phyloP scores from a whole-genome alignment of 2,888 invertebrate genomes.

The Agrilus cyanescens region DNA sequence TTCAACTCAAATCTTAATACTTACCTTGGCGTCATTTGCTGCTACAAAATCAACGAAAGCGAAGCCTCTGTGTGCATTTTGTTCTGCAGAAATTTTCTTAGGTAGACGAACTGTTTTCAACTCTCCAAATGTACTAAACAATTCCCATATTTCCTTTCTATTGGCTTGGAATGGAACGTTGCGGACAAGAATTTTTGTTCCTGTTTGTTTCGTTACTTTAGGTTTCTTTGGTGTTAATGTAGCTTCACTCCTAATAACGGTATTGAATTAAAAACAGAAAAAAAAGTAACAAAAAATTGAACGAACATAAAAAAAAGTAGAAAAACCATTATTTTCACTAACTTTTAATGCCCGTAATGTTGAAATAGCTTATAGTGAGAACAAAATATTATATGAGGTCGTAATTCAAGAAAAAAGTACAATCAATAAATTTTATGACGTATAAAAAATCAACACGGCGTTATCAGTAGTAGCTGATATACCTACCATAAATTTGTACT shows the following conservation, averaged over 20 bases:
- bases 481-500: too few species aligned
- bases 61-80: slow-evolving; percentile 81
- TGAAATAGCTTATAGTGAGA: too few species aligned
- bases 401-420: too few species aligned
- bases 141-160: slow-evolving; percentile 63
- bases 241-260: slow-evolving; percentile 46
- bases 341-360: too few species aligned
- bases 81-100: slow-evolving; percentile 67
- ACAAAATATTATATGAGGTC: too few species aligned
- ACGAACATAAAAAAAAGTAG: too few species aligned
- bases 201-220: slow-evolving; percentile 52
- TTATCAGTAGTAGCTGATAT: too few species aligned
- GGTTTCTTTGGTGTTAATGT: slow-evolving; percentile 45
- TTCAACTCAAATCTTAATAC: slow-evolving; percentile 4
- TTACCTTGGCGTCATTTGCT: slow-evolving; percentile 83
- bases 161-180: slow-evolving; percentile 97
- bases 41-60: slow-evolving; percentile 89
- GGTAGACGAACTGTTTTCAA: slow-evolving; percentile 83
- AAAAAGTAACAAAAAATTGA: too few species aligned
- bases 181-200: slow-evolving; percentile 81
- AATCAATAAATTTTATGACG: too few species aligned
- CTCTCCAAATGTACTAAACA: slow-evolving; percentile 92
- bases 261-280: too few species aligned
- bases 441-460: too few species aligned
- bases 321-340: too few species aligned